phyloP scores from a whole-genome alignment of 2,888 invertebrate species.

The Epicampocera succincta region DNA sequence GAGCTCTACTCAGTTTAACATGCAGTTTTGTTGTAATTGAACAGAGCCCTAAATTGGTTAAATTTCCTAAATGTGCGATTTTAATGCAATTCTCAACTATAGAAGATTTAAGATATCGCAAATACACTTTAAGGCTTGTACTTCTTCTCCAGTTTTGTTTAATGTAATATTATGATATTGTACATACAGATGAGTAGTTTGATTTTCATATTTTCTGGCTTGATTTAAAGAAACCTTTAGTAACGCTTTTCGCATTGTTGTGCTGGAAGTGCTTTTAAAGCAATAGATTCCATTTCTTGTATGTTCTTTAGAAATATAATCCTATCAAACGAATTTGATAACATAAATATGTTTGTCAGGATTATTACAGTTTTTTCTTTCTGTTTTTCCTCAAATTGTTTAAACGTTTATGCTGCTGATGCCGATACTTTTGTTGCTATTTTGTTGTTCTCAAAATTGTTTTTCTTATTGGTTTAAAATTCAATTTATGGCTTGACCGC shows the following conservation, averaged over 20 bases:
- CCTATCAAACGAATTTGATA: slow-evolving; percentile 49
- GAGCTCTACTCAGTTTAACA: no score
- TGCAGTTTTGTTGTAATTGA: no score
- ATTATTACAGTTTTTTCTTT: slow-evolving; percentile 16
- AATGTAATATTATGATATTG: no score
- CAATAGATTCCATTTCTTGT: not conserved
- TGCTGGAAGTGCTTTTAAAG: not conserved
- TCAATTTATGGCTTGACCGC: slow-evolving; percentile 45
- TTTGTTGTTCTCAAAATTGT: slow-evolving; percentile 28
- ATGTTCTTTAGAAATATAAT: slow-evolving; percentile 31
- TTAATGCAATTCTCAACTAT: no score
- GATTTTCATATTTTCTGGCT: no score
- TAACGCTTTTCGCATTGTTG: not conserved
- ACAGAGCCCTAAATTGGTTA: no score
- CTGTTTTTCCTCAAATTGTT: slow-evolving; percentile 1
- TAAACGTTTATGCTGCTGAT: slow-evolving; percentile 13
- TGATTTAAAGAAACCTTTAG: not conserved
- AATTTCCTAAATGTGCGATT: no score
- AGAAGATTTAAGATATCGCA: no score
- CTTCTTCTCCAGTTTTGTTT: no score
- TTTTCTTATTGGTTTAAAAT: slow-evolving; percentile 42
- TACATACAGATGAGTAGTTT: no score
- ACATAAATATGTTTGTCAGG: slow-evolving; percentile 53
- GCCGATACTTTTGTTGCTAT: slow-evolving; percentile 32
- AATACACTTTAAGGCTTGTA: no score